Evolutionary conservation across 2,888 invertebrate species (phyloP), one percentile per base, ranked within the genome.

Genomic region (Cantharis lateralis): DNA sequence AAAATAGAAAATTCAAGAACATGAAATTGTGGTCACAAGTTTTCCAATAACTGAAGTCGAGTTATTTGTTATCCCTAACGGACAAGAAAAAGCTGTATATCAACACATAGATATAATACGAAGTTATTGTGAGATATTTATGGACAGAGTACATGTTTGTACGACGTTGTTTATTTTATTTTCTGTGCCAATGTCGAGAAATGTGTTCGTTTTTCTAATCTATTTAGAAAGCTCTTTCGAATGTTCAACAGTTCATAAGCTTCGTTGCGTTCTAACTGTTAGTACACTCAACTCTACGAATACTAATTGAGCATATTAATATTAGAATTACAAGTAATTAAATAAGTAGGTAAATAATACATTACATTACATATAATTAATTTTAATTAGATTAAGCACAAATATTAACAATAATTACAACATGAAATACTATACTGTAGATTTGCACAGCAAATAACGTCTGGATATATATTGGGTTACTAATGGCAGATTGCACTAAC

Each of bases 1-100:
- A 82, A 82, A 83, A 83, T 81, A 82, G 84, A 79, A 81, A 81
- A 80, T 82, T 81, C 79, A 80, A 71, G 75, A 81, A 82, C 79
- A 82, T 82, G 79, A 82, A 83, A 84, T 83, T 84, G 84, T 82
- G 83, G 84, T 77, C 82, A 81, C 83, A 84, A 84, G 83, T 84
- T 84, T 84, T 84, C 84, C 84, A 84, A 84, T 84, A 84, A 84
- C 83, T 83, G 76, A 82, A 83, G 83, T 83, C 82, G 82, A 82
- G 83, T 84, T 84, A 84, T 84, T 84, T 84, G 84, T 84, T 84
- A 83, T 83, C 82, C 83, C 83, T 78, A 79, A 80, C 81, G 82
- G 83, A 83, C 82, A 80, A 72, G 75, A 74, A 76, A 71, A 70
- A 70, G 81, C 80, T 80, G 81, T 82, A 81, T 81, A 81, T 81